Evolutionary conservation across 2,888 invertebrate species (phyloP).

Genomic region (Heliconius charithonia): DNA sequence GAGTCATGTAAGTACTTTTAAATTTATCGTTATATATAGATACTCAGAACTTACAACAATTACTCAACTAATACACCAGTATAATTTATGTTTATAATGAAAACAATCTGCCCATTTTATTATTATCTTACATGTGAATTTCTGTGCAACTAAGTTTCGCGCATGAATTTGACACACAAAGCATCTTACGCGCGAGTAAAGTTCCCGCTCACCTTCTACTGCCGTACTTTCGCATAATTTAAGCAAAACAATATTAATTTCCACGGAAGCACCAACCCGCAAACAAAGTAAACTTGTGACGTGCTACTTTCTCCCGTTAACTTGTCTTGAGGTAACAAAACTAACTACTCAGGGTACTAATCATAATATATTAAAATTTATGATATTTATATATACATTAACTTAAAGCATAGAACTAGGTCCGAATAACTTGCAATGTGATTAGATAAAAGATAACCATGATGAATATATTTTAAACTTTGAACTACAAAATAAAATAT

Average conservation of each 20-base stretch:
- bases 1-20: not conserved
- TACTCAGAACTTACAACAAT: not conserved
- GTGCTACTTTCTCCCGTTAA: not conserved
- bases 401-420: no score
- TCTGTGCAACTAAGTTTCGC: constrained; percentile 15
- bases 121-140: not conserved
- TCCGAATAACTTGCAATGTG: constrained; percentile 36
- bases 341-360: constrained; percentile 9
- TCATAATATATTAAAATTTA: constrained; percentile 6
- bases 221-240: constrained; percentile 35
- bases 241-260: constrained; percentile 41
- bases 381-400: no score
- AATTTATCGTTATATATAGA: not conserved
- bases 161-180: constrained; percentile 23
- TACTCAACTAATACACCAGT: no score
- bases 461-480: no score
- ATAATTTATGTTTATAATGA: not conserved
- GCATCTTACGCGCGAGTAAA: constrained; percentile 17
- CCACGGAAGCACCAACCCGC: constrained; percentile 7
- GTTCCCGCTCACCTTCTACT: constrained; percentile 19
- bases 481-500: no score
- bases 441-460: constrained; percentile 27
- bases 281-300: constrained; percentile 27
- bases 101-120: not conserved
- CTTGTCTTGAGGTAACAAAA: not conserved